Percentiles rank a stretch among this genome's conserved stretches.
phyloP scores from a whole-genome alignment of 2,888 invertebrate species.

The Xestia rhomboidea region DNA sequence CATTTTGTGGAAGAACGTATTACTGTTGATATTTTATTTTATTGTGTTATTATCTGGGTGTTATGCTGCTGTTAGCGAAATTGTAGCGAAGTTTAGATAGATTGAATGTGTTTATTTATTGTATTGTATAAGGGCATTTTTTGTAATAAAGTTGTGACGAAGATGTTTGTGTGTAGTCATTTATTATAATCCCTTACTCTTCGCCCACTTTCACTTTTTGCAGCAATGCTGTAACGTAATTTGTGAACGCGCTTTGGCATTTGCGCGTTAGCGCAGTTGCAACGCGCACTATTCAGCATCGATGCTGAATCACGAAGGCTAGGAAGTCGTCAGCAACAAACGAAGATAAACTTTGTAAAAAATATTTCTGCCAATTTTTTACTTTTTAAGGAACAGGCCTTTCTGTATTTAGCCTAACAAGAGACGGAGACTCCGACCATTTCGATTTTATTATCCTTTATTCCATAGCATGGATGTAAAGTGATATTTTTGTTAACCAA shows the following conservation, averaged over 20 bases:
- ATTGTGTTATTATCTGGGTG: conserved; percentile 83
- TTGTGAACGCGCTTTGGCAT: not conserved
- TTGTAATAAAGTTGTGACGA: conserved; percentile 1
- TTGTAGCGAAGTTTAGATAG: conserved; percentile 70
- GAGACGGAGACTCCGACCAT: too few relatives aligned
- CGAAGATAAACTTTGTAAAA: not conserved
- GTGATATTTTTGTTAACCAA: too few relatives aligned
- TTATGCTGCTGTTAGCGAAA: conserved; percentile 78
- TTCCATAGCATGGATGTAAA: too few relatives aligned
- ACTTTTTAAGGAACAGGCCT: not conserved
- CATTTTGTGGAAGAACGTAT: conserved; percentile 92
- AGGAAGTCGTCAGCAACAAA: not conserved
- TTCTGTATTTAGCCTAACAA: too few relatives aligned
- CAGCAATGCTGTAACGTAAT: not conserved
- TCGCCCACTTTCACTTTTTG: not conserved
- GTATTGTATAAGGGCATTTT: not conserved
- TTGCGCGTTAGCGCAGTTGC: not conserved
- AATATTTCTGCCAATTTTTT: not conserved
- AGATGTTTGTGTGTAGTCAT: not conserved
- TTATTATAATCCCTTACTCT: not conserved
- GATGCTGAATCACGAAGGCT: not conserved
- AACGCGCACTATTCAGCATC: not conserved
- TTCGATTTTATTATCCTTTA: too few relatives aligned
- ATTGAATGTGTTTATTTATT: conserved; percentile 31
- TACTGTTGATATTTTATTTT: conserved; percentile 80